Conservation (phyloP, 2,888 invertebrate genomes). For the Allophyes oxyacanthae region DNA sequence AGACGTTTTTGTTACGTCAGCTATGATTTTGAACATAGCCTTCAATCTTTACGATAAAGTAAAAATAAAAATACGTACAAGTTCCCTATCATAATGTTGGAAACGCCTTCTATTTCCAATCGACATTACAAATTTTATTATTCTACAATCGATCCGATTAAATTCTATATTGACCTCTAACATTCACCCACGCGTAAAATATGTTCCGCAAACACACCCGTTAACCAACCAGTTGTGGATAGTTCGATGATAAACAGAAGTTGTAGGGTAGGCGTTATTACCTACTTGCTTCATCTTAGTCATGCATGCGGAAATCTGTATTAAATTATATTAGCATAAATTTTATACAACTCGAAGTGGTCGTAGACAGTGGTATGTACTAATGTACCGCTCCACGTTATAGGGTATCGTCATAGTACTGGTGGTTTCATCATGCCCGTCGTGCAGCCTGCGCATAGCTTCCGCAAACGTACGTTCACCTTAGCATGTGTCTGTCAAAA, state of each 20-base stretch:
- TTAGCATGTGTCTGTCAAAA: conserved; percentile 60
- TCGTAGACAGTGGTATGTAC: conserved; percentile 10
- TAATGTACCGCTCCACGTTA: conserved; percentile 65
- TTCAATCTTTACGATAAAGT: too few species aligned
- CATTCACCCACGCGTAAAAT: conserved; percentile 58
- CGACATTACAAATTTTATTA: conserved; percentile 15
- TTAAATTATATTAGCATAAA: conserved; percentile 50
- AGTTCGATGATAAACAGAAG: conserved; percentile 50
- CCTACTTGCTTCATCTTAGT: conserved; percentile 31
- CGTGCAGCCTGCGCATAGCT: conserved; percentile 72
- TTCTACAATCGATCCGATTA: conserved; percentile 22
- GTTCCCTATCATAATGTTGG: background rate
- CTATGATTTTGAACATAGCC: background rate
- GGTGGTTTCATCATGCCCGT: conserved; percentile 74
- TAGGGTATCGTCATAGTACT: conserved; percentile 60
- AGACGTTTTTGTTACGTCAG: background rate
- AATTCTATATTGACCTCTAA: conserved; percentile 62
- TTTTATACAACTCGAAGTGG: conserved; percentile 41
- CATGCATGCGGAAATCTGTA: conserved; percentile 62
- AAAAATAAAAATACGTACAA: too few species aligned
- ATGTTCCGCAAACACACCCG: conserved; percentile 70
- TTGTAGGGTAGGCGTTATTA: conserved; percentile 51
- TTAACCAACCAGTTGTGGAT: conserved; percentile 52
- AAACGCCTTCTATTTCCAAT: conserved; percentile 15
- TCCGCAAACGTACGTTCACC: conserved; percentile 86